phyloP scores from a whole-genome alignment of 2,888 invertebrate species.

The Brenthis hecate region DNA sequence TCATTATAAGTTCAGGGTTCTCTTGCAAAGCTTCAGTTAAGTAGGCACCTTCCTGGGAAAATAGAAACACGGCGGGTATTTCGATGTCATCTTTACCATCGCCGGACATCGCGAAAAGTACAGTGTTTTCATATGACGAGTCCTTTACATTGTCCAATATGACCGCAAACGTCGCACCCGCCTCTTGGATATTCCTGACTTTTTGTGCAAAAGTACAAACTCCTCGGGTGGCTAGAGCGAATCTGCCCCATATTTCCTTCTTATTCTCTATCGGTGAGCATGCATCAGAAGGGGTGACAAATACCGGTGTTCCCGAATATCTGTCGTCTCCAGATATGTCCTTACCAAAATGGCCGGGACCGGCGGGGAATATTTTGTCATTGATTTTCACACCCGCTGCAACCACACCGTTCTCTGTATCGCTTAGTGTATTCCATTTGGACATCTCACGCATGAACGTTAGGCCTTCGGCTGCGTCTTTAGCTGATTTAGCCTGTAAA shows the following conservation, averaged over 20 bases:
- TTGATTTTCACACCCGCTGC: constrained; percentile 59
- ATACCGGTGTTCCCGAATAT: constrained; percentile 82
- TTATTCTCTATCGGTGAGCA: constrained; percentile 83
- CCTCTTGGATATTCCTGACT: constrained; percentile 90
- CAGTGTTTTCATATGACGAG: constrained; percentile 88
- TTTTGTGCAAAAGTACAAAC: constrained; percentile 98
- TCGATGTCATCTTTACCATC: constrained; percentile 93
- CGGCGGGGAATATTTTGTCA: constrained; percentile 82
- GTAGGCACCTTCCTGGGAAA: constrained; percentile 87
- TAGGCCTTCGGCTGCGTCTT: constrained; percentile 95
- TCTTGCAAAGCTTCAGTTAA: constrained; percentile 83
- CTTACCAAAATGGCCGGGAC: constrained; percentile 95
- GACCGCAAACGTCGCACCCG: constrained; percentile 92
- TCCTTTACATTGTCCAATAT: constrained; percentile 91
- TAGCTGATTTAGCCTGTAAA: constrained; percentile 89
- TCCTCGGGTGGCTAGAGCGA: constrained; percentile 94
- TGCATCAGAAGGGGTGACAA: constrained; percentile 87
- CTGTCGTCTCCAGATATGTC: constrained; percentile 86
- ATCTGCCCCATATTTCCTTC: constrained; percentile 84
- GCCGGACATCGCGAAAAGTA: constrained; percentile 98
- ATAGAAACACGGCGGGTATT: constrained; percentile 96
- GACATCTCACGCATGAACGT: constrained; percentile 99
- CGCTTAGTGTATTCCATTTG: constrained; percentile 90
- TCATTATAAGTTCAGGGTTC: constrained; percentile 81
- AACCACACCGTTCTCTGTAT: constrained; percentile 71